Evolutionary conservation across 2,797 vertebrate genomes (phyloP), one percentile per base, ranked within the genome.

Genomic region (Thunnus albacares): DNA sequence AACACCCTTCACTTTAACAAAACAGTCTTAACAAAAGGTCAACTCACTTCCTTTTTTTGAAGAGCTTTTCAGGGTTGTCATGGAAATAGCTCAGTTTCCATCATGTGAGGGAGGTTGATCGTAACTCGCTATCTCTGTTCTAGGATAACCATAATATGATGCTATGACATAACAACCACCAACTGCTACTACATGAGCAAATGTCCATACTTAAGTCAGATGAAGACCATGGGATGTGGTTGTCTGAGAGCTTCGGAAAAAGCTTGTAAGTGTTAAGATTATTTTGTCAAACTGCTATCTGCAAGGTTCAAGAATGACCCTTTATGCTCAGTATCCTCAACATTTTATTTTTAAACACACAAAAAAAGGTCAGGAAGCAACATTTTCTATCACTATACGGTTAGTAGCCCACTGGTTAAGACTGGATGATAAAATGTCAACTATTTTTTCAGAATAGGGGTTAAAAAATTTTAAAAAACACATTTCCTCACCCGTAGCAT

Each of bases 401-500:
- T 58, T 30, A 45, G 13, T 45, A 14, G 38, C 10, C 10, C 1
- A 38, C 9, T 38, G 38, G 11, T 12, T 38, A 38, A 38, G 2
- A 38, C 6, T 5, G 15, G 45, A 17, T 49, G 7, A 47, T 35
- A 26, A 35, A 59, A 24, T 17, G 5, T 41, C 24, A 56, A 17
- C 17, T 17, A 17, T 49, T 49, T 38, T 38, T 38, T 38, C 38
- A 38, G 11, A 51, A 3, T 8, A 15, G 8, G 43, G 17, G 3
- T 26, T 52, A 14, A 45, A 5, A n/a, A 24, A 24, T 24, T 24
- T 2, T 2, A 24, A 24, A 24, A 24, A 24, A 24, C 24, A 24
- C 24, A 72, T 85, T 79, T 73, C 45, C 53, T 67, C 49, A 28
- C 8, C 47, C 66, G 68, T 52, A 64, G 67, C 63, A 58, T 55